Evolutionary conservation across 2,888 invertebrate genomes (phyloP).

Genomic region (Gisinianus flammeolus): DNA sequence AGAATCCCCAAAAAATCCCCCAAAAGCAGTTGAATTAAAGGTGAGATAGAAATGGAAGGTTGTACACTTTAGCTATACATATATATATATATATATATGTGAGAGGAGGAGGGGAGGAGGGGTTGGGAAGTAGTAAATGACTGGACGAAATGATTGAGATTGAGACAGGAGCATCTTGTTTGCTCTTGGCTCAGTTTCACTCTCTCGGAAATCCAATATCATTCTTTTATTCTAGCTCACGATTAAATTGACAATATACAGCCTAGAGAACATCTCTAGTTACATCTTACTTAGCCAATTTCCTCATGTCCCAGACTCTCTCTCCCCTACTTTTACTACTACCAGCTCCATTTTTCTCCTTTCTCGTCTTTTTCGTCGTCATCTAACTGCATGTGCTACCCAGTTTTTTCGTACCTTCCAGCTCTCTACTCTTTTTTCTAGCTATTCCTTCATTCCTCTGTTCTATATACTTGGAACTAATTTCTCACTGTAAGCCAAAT

Average conservation of each 20-base stretch:
- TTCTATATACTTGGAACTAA: background rate
- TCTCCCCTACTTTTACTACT: background rate
- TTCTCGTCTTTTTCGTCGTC: background rate
- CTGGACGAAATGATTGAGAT: conserved; percentile 31
- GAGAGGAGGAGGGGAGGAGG: conserved; percentile 2
- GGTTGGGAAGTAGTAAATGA: conserved; percentile 27
- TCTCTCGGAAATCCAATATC: conserved; percentile 28
- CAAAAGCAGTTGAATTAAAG: too few relatives aligned
- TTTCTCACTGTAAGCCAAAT: background rate
- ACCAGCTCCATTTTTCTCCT: background rate
- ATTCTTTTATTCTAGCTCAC: conserved; percentile 19
- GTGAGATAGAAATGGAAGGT: background rate
- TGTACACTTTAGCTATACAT: background rate
- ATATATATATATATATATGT: background rate
- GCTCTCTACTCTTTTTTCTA: background rate
- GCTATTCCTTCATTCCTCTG: too few relatives aligned
- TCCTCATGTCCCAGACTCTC: background rate
- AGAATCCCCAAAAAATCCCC: too few relatives aligned
- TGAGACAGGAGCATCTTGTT: conserved; percentile 18
- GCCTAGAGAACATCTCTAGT: background rate
- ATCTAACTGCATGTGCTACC: background rate
- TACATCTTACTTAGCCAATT: conserved; percentile 1
- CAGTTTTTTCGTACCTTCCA: background rate
- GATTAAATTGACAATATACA: conserved; percentile 19
- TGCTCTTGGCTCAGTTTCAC: conserved; percentile 12